A percentile compares a stretch with the other conserved stretches of the same genome.
Evolutionary conservation across 2,888 invertebrate genomes (phyloP).

Genomic region (Oscheius sp.): DNA sequence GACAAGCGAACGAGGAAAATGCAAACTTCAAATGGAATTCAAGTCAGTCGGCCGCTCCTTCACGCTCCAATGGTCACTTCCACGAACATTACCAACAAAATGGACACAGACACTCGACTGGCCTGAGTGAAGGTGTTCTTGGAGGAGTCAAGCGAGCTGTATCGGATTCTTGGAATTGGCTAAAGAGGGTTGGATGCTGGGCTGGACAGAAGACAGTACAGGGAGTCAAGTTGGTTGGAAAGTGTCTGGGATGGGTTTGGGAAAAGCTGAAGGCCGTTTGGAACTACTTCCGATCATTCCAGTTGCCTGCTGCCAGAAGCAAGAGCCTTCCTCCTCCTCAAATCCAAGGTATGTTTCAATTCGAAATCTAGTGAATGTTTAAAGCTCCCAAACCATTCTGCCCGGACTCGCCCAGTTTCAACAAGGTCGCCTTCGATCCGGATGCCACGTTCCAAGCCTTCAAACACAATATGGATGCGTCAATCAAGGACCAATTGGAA

Average conservation of each 20-base stretch:
- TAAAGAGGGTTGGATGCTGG: conserved; percentile 9
- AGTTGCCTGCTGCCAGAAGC: neutral
- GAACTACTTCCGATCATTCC: conserved; percentile 8
- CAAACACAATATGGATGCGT: conserved; percentile 14
- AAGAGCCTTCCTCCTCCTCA: conserved; percentile 12
- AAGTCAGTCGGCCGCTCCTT: conserved; percentile 18
- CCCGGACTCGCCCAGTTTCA: conserved; percentile 32
- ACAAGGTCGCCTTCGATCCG: conserved; percentile 36
- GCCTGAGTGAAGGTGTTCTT: neutral
- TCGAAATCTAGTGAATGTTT: too few species aligned
- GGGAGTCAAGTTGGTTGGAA: neutral
- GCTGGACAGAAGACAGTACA: neutral
- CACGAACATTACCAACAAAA: neutral
- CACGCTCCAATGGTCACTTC: conserved; percentile 29
- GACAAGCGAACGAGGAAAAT: conserved; percentile 25
- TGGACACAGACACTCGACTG: neutral
- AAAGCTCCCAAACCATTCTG: conserved; percentile 22
- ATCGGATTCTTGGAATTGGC: conserved; percentile 12
- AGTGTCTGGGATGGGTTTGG: conserved; percentile 15
- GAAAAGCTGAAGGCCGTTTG: neutral
- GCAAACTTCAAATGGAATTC: conserved; percentile 29
- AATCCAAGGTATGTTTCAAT: neutral
- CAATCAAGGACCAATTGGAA: conserved; percentile 20
- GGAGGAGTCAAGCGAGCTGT: neutral
- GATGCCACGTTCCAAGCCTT: conserved; percentile 10